Percentiles rank a stretch among this genome's conserved stretches.
These are phyloP conservation scores for Micropoecilia bifurca DNA, from an alignment of 2,797 vertebrate species.

Conservation along the genomic window DNA sequence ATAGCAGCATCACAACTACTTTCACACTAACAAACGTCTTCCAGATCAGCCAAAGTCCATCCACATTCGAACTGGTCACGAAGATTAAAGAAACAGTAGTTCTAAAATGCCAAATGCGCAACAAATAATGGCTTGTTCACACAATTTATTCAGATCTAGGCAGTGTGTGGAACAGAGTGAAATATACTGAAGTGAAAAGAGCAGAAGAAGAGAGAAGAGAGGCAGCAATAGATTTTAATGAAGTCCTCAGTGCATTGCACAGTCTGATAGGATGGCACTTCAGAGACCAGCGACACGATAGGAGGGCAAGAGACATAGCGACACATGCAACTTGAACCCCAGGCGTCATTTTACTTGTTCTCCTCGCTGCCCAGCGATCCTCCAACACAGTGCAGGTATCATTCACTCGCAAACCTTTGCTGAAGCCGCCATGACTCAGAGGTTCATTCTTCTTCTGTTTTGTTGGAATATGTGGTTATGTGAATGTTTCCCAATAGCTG, in stretches of 20 bases:
- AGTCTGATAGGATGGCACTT: conserved; percentile 45
- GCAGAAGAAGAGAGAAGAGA: conserved; percentile 1
- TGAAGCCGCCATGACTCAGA: background rate
- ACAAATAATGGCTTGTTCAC: background rate
- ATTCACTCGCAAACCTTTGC: background rate
- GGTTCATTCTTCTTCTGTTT: background rate
- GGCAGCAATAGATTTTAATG: conserved; percentile 40
- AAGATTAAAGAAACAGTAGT: background rate
- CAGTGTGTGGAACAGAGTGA: background rate
- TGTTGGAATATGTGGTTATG: background rate
- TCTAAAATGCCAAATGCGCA: background rate
- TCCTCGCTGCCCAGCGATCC: conserved; percentile 12
- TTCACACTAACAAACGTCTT: background rate
- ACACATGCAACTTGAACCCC: conserved; percentile 15
- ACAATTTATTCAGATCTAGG: background rate
- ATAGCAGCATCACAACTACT: background rate
- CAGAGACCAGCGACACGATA: conserved; percentile 19
- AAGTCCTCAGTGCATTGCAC: conserved; percentile 35
- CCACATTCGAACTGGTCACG: background rate
- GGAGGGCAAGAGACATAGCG: background rate
- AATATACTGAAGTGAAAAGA: background rate
- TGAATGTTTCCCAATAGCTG: background rate
- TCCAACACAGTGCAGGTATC: conserved; percentile 30
- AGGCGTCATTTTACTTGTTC: conserved; percentile 11
- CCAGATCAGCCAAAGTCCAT: background rate